phyloP scores from a whole-genome alignment of 2,888 invertebrate genomes.

The Trilocha varians region DNA sequence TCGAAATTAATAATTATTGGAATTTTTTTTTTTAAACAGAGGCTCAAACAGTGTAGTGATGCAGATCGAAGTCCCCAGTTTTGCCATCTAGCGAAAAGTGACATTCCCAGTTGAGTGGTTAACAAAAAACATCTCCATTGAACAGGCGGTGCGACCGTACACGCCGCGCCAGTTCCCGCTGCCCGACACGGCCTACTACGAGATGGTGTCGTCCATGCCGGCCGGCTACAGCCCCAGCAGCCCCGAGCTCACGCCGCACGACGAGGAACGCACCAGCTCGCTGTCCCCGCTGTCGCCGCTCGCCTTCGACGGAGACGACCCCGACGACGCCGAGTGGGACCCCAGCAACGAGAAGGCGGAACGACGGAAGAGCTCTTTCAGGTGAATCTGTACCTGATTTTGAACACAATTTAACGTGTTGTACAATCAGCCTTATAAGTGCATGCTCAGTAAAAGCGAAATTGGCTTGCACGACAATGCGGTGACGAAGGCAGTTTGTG shows the following conservation, averaged over 20 bases:
- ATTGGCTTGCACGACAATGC: too few relatives aligned
- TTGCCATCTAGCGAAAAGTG: too few relatives aligned
- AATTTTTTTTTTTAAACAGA: too few relatives aligned
- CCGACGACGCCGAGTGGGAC: constrained; percentile 90
- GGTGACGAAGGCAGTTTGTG: too few relatives aligned
- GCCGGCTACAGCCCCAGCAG: constrained; percentile 65
- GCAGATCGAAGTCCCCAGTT: too few relatives aligned
- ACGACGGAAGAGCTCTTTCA: constrained; percentile 36
- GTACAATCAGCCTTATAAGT: too few relatives aligned
- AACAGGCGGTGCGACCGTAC: constrained; percentile 81
- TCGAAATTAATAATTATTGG: too few relatives aligned
- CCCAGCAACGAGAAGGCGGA: constrained; percentile 49
- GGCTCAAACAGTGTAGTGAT: too few relatives aligned
- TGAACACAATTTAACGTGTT: too few relatives aligned
- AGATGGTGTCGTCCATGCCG: constrained; percentile 81
- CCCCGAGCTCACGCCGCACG: constrained; percentile 13
- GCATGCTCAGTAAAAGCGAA: too few relatives aligned
- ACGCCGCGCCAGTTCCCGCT: constrained; percentile 84
- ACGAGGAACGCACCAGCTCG: constrained; percentile 34
- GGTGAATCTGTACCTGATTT: constrained; percentile 24
- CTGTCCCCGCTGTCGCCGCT: constrained; percentile 41
- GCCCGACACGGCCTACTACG: constrained; percentile 77
- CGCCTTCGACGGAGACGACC: constrained; percentile 82
- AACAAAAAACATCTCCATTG: too few relatives aligned
- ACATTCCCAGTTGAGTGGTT: too few relatives aligned